Percentiles rank a stretch among this genome's conserved stretches.
These are phyloP conservation scores for Hartigia nigra DNA, from an alignment of 2,888 invertebrate species.

Conservation along the genomic window DNA sequence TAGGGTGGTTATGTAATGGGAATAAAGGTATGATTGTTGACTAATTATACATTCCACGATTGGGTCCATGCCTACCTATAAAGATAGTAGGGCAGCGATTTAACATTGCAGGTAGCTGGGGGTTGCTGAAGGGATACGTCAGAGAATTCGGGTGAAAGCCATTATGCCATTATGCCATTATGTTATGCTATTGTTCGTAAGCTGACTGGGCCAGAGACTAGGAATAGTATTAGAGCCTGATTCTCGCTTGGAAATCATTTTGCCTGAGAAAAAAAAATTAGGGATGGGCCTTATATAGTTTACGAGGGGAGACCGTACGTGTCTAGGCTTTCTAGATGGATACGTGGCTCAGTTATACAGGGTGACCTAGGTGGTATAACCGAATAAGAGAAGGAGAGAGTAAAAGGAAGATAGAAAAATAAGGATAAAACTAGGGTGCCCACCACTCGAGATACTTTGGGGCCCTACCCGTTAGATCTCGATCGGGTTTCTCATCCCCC, in stretches of 20 bases:
- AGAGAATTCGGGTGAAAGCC: conserved; percentile 37
- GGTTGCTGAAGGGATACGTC: conserved; percentile 36
- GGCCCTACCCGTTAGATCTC: conserved; percentile 41
- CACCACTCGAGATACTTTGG: conserved; percentile 19
- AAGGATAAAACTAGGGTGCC: conserved; percentile 20
- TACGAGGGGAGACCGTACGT: neutral
- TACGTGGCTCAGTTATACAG: neutral
- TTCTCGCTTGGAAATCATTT: conserved; percentile 54
- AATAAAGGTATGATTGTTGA: conserved; percentile 17
- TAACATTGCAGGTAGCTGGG: conserved; percentile 45
- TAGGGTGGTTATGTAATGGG: neutral
- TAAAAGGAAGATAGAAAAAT: conserved; percentile 16
- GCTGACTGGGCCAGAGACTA: conserved; percentile 33
- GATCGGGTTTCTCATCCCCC: conserved; percentile 40
- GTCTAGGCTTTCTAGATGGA: neutral
- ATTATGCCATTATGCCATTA: conserved; percentile 42
- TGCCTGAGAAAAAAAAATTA: conserved; percentile 19
- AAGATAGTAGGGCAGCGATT: conserved; percentile 38
- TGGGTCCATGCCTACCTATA: conserved; percentile 7
- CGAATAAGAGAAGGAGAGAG: conserved; percentile 11
- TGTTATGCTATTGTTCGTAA: conserved; percentile 28
- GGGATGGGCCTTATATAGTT: conserved; percentile 1
- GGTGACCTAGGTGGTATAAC: neutral
- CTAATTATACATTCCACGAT: conserved; percentile 39
- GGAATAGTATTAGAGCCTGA: conserved; percentile 49